These are phyloP conservation scores for Ptiloglossa arizonensis DNA, from an alignment of 1,140 invertebrate species.

Conservation along the genomic window DNA sequence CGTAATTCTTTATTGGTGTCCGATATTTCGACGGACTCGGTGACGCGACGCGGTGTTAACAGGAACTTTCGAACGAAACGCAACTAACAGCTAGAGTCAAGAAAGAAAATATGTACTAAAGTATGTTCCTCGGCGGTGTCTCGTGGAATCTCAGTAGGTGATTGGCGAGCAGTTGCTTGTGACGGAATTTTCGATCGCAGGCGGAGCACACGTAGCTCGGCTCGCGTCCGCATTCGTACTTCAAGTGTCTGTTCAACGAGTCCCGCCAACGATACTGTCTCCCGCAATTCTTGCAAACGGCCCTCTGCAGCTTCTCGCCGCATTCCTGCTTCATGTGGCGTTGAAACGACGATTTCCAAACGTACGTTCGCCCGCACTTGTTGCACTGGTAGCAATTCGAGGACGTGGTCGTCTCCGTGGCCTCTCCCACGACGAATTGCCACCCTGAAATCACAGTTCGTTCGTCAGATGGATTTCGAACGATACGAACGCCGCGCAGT, in stretches of 20 bases:
- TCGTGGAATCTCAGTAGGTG: background rate
- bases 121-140: too few relatives aligned
- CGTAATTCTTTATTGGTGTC: background rate
- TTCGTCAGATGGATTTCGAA: background rate
- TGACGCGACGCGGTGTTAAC: too few relatives aligned
- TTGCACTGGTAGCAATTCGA: background rate
- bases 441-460: slow-evolving; percentile 44
- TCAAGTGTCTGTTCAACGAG: slow-evolving; percentile 74
- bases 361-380: slow-evolving; percentile 33
- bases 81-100: too few relatives aligned
- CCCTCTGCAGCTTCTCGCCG: slow-evolving; percentile 10
- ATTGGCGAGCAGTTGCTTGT: slow-evolving; percentile 5
- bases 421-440: slow-evolving; percentile 8
- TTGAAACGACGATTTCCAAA: slow-evolving; percentile 72
- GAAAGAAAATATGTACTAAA: too few relatives aligned
- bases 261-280: slow-evolving; percentile 80
- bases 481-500: background rate
- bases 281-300: slow-evolving; percentile 66
- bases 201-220: slow-evolving; percentile 82
- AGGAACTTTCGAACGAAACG: too few relatives aligned
- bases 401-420: background rate
- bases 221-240: slow-evolving; percentile 82
- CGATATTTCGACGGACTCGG: too few relatives aligned
- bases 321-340: slow-evolving; percentile 42
- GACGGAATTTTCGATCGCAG: slow-evolving; percentile 64